phyloP scores from a whole-genome alignment of 1,140 invertebrate species.

The Atta texana region DNA sequence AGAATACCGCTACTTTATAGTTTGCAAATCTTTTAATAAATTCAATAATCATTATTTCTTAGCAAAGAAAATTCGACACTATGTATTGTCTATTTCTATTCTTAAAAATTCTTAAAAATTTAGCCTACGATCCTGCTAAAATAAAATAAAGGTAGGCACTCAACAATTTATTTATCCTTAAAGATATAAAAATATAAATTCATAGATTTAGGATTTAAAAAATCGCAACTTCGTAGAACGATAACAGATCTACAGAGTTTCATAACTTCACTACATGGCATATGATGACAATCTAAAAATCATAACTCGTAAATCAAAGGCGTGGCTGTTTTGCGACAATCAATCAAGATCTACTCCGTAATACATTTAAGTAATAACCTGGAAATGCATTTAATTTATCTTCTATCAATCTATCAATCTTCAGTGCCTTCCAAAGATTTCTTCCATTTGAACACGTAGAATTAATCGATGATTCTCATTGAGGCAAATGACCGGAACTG shows the following conservation, averaged over 20 bases:
- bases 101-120: background rate
- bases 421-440: constrained; percentile 41
- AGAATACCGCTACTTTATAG: background rate
- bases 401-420: constrained; percentile 57
- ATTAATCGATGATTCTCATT: constrained; percentile 22
- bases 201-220: background rate
- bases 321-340: constrained; percentile 14
- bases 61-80: background rate
- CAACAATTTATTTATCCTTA: background rate
- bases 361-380: constrained; percentile 48
- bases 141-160: background rate
- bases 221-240: background rate
- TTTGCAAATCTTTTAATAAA: background rate
- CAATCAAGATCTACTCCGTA: constrained; percentile 49
- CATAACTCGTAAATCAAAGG: constrained; percentile 40
- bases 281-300: constrained; percentile 32
- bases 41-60: background rate
- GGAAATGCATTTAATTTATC: constrained; percentile 43
- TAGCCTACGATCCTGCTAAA: background rate
- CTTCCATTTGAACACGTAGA: constrained; percentile 18
- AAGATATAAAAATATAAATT: background rate
- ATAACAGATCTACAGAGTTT: background rate
- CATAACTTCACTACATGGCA: background rate
- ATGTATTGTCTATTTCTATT: background rate
- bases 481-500: constrained; percentile 40